phyloP scores from a whole-genome alignment of 2,888 invertebrate species.

The Andrena praecox region DNA sequence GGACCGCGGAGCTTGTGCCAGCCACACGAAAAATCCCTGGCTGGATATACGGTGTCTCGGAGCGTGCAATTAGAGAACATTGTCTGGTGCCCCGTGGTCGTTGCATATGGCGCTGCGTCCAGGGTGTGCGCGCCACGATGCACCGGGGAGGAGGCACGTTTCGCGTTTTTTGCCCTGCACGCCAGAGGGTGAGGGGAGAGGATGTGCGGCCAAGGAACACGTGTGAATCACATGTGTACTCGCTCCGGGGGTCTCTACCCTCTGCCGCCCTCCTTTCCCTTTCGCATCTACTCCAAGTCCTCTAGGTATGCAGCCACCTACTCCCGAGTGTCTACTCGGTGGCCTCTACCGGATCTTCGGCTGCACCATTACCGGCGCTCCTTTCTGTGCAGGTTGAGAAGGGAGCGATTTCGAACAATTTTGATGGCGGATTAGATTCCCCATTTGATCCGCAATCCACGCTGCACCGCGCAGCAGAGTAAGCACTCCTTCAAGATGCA shows the following conservation, averaged over 20 bases:
- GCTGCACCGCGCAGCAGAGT: too few relatives aligned
- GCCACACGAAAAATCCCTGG: constrained; percentile 42
- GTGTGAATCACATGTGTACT: constrained; percentile 59
- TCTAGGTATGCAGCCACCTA: neutral
- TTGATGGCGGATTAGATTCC: too few relatives aligned
- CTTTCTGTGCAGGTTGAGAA: too few relatives aligned
- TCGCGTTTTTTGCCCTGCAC: constrained; percentile 36
- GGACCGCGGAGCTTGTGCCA: constrained; percentile 2
- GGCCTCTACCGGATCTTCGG: neutral
- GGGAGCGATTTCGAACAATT: too few relatives aligned
- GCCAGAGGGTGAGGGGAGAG: constrained; percentile 41
- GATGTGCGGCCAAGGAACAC: constrained; percentile 46
- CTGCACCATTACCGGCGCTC: too few relatives aligned
- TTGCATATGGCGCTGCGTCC: constrained; percentile 55
- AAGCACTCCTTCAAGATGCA: too few relatives aligned
- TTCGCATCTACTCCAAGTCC: constrained; percentile 11
- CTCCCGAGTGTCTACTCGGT: neutral
- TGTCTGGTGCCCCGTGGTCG: constrained; percentile 47
- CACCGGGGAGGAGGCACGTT: constrained; percentile 35
- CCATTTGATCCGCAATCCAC: too few relatives aligned
- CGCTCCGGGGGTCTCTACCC: constrained; percentile 70
- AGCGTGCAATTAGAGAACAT: constrained; percentile 61
- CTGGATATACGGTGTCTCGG: constrained; percentile 6
- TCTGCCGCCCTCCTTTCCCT: constrained; percentile 64
- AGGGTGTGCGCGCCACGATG: constrained; percentile 34